phyloP scores from a whole-genome alignment of 1,140 invertebrate genomes.

The Polypedilum vanderplanki region DNA sequence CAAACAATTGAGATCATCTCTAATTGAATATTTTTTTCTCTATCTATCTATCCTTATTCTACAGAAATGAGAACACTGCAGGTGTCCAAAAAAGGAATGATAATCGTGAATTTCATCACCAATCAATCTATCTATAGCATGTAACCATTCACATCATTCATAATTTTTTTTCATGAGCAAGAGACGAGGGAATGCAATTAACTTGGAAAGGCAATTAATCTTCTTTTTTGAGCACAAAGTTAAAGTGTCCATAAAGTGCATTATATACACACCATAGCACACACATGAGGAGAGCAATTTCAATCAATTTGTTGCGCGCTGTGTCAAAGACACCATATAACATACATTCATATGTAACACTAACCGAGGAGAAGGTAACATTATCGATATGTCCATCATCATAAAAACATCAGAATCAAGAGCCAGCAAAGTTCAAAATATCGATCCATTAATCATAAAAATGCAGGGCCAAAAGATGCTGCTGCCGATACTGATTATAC shows the following conservation, averaged over 20 bases:
- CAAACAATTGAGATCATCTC: too few relatives aligned
- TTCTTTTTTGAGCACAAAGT: conserved; percentile 5
- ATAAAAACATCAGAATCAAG: not conserved
- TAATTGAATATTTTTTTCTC: too few relatives aligned
- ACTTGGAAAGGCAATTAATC: conserved; percentile 6
- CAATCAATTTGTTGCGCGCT: conserved; percentile 16
- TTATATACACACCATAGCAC: not conserved
- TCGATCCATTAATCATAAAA: conserved; percentile 13
- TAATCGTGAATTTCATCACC: conserved; percentile 12
- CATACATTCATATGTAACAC: not conserved
- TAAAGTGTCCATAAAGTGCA: conserved; percentile 1
- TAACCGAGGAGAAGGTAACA: not conserved
- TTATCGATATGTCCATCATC: conserved; percentile 17
- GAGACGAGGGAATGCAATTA: not conserved
- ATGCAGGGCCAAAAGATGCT: not conserved
- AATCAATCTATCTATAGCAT: not conserved
- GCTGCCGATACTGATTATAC: not conserved
- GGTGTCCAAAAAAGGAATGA: not conserved
- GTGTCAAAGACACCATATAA: conserved; percentile 12
- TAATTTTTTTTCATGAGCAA: not conserved
- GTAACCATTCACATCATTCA: too few relatives aligned
- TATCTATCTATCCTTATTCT: too few relatives aligned
- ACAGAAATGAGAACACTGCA: not conserved
- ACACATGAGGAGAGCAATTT: not conserved
- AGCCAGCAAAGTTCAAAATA: conserved; percentile 18